A percentile compares a stretch with the other conserved stretches of the same genome.
These are phyloP conservation scores for Rotaria sp. DNA, from an alignment of 2,888 invertebrate genomes.

Conservation along the genomic window DNA sequence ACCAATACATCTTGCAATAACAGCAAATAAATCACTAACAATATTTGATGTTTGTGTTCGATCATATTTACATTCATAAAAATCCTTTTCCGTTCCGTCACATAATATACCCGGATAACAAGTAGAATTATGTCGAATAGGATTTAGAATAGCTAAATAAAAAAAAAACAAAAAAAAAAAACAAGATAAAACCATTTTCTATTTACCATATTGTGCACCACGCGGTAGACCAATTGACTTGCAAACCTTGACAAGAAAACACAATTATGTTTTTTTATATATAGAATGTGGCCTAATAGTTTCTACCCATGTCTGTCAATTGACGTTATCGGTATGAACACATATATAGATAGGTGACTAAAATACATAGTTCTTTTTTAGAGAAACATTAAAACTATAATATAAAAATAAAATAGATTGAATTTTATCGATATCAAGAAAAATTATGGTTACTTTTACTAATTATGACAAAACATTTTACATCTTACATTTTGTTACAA, in stretches of 20 bases:
- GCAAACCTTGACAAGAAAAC: not conserved
- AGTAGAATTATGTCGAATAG: not conserved
- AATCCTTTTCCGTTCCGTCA: not conserved
- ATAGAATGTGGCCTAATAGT: too few relatives aligned
- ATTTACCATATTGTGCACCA: not conserved
- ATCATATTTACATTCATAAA: not conserved
- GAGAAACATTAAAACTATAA: too few relatives aligned
- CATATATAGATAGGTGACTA: too few relatives aligned
- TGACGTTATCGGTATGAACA: too few relatives aligned
- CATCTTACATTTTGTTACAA: too few relatives aligned
- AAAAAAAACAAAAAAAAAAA: not conserved
- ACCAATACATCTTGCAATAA: not conserved
- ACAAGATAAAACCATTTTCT: not conserved
- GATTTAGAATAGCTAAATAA: not conserved
- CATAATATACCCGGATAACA: slow-evolving; percentile 9
- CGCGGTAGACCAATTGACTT: not conserved
- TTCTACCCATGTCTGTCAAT: too few relatives aligned
- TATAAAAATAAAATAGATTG: too few relatives aligned
- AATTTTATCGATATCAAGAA: too few relatives aligned
- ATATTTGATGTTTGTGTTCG: not conserved
- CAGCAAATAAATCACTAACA: not conserved
- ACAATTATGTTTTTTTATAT: not conserved
- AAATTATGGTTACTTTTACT: too few relatives aligned
- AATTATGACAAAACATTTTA: too few relatives aligned
- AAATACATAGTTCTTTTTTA: too few relatives aligned